Base-by-base conservation (phyloP, 1,140 invertebrate genomes). In the Drosophila ficusphila region DNA sequence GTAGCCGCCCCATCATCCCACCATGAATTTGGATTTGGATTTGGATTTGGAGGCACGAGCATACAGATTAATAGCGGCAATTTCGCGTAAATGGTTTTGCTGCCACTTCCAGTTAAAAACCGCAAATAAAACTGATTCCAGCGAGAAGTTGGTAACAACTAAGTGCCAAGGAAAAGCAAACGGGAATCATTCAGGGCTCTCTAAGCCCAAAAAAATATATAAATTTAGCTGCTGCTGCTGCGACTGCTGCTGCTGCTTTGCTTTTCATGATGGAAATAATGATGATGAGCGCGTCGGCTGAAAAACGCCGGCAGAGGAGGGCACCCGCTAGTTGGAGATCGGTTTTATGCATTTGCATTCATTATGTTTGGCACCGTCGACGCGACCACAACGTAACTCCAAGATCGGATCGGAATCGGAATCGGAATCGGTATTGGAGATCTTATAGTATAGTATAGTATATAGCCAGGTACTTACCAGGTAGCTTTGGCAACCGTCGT, bases 291-390 rank as follows among this genome's bases (percentile, higher is more conserved):
- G 52, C 75, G 41, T 29, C 73, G 58, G 48, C 53, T 27, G 42
- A 25, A 23, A 23, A 2, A 7, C 44, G 25, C 9, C 57, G 33
- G 39, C 62, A 75, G 62, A 69, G 68, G 61, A 61, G 62, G 68
- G 77, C 79, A 67, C 54, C 79, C 75, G 79, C 49, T 65, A 19
- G 46, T 53, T 53, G 61, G 71, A 86, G 81, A 79, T 85, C 81
- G 75, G 58, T 31, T 65, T 74, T 88, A 62, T 86, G 82, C 81
- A 86, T 86, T 86, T 86, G 83, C 82, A 89, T 88, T 88, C 82
- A 88, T 83, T 85, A 85, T 83, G 79, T 83, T 83, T 79, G 79
- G 70, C 78, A 82, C 69, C 75, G 82, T 89, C 74, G 82, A 54
- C 78, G 82, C 74, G 82, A 33, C 52, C 78, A 88, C 82, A 86